Evolutionary conservation across 1,140 invertebrate genomes (phyloP).

Genomic region (Drosophila gunungcola): DNA sequence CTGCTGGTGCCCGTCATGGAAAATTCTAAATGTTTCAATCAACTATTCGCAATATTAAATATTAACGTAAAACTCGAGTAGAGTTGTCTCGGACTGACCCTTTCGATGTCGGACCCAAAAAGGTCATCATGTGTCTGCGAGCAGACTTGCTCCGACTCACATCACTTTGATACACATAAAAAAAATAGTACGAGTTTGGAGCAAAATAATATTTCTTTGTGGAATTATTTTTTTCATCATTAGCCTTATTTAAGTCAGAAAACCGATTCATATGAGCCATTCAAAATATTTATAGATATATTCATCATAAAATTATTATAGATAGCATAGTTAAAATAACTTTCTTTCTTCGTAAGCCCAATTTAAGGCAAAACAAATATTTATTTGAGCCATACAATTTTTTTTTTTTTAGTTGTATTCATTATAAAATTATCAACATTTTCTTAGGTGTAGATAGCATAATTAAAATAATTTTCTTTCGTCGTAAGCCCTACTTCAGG

Average conservation of each 20-base stretch:
- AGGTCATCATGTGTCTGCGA: constrained; percentile 66
- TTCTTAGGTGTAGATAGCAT: background rate
- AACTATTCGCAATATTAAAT: constrained; percentile 83
- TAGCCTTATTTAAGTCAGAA: too few species aligned
- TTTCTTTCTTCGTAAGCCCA: too few species aligned
- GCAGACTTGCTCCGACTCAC: constrained; percentile 5
- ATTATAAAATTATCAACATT: background rate
- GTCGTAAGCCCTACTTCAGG: too few species aligned
- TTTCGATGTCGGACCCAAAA: constrained; percentile 62
- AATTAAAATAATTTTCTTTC: background rate
- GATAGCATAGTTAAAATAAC: background rate
- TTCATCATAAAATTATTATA: background rate
- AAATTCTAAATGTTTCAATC: constrained; percentile 79
- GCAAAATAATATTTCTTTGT: too few species aligned
- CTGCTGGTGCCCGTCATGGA: constrained; percentile 34
- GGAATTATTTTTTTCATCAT: too few species aligned
- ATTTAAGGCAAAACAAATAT: background rate
- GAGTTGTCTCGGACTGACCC: constrained; percentile 69
- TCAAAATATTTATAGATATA: background rate
- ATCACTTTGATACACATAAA: background rate
- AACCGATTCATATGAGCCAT: too few species aligned
- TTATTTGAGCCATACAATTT: background rate
- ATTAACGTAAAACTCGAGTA: constrained; percentile 78
- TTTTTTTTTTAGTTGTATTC: background rate
- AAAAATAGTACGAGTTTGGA: background rate